Evolutionary conservation across 2,113 vertebrate species (phyloP), one percentile per base, ranked within the genome.

Genomic region (Pogonocichla stellata): DNA sequence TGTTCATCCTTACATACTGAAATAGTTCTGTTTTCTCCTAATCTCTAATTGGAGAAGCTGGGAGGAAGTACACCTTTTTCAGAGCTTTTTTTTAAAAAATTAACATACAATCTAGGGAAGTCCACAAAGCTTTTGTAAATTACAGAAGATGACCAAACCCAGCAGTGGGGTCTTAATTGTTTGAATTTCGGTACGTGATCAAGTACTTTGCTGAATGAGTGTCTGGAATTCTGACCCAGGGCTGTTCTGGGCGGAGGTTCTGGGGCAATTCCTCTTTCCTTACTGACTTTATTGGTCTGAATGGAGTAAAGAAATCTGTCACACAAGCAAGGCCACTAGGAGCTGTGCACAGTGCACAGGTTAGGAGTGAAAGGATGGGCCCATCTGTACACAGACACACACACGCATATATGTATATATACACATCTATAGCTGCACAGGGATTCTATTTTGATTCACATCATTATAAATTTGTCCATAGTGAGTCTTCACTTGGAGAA

Each of bases 1-100:
- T 96, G 42, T 72, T 96, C 62, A 89, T 93, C 79, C 36, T 93
- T 82, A 80, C n/a, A 3, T 94, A 67, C 29, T 86, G 79, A 80
- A 93, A 88, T 95, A 3, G 78, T 70, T 77, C 74, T 47, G 10
- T 74, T 95, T 40, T 82, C 66, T 80, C 71, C 62, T 69, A 54
- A 84, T 54, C 26, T 79, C 40, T 89, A 36, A 83, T 33, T 50
- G 54, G 73, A 79, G 62, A 86, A 81, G 12, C 33, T 54, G 14
- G 45, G 53, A 80, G 29, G 34, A 88, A 81, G 22, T 5, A 8
- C 42, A 84, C 38, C 36, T 83, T 88, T 74, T 64, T 4, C 34
- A 47, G 31, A 36, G 24, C 2, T 56, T 83, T 67, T 9, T 22
- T 1, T 6, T 15, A 47, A 38, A 24, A 43, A 40, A 61, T 5